Base-by-base conservation (phyloP, 2,888 invertebrate genomes). In the Listrodromus nycthemerus region DNA sequence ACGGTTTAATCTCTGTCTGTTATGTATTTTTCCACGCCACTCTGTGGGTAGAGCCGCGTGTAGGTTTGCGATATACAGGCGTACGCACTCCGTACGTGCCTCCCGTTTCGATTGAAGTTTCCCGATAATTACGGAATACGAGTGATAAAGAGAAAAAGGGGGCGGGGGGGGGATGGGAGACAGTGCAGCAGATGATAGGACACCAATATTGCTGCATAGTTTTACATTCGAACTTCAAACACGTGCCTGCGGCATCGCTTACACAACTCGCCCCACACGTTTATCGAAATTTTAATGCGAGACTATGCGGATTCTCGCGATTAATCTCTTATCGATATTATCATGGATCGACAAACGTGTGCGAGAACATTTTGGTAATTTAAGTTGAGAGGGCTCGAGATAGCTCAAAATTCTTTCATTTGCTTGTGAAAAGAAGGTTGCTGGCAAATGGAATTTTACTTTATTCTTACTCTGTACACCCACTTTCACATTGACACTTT, bases 41-140 rank as follows among this genome's bases (percentile, higher is more conserved):
- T 19, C 66, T n/a, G 66, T 16, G 21, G 21, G 19, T 8, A 7
- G 5, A 45, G 37, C 41, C 0, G 63, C 27, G 10, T 41, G 24
- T 16, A 45, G 41, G 37, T 13, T 21, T 24, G 24, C 66, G 58
- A 45, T 69, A 4, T 13, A 48, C 13, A 16, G 19, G 30, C 45
- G 10, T 45, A 16, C 61, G 52, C 6, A 24, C 24, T 52, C 52
- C 2, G 6, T 66, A 77, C 77, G 58, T 69, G 77, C 21, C 58
- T 48, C 55, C 6, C n/a, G 33, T 77, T 77, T 58, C 45, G 58
- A 69, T 77, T 41, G 58, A 77, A 69, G n/a, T 77, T 74, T 74
- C 63, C 74, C 74, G 63, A 74, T 74, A 74, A 74, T 74, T 50
- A 74, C 61, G 55, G 24, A 55, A 55, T 55, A 55, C 55, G 55